Percentiles rank a stretch among this genome's conserved stretches.
Conservation (phyloP, 2,797 vertebrate genomes). For the Clarias fuscus region DNA sequence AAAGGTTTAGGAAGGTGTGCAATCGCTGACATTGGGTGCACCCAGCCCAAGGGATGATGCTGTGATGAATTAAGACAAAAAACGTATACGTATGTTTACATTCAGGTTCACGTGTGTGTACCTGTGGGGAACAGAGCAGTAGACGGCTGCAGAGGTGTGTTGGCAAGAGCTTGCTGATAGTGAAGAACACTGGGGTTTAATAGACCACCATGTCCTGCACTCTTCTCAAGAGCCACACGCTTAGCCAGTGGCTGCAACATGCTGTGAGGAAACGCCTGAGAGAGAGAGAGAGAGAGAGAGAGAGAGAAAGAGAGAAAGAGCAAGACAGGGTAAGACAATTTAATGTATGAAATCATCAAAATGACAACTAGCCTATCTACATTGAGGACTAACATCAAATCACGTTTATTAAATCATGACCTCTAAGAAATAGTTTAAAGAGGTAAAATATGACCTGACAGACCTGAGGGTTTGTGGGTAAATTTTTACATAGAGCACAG, state of each 20-base stretch:
- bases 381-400: slow-evolving; percentile 1
- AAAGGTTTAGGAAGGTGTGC: slow-evolving; percentile 22
- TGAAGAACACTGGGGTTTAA: slow-evolving; percentile 97
- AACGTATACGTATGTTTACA: neutral
- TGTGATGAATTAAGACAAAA: slow-evolving; percentile 6
- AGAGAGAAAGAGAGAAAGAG: neutral
- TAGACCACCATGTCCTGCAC: slow-evolving; percentile 87
- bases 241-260: slow-evolving; percentile 98
- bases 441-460: slow-evolving; percentile 22
- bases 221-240: slow-evolving; percentile 97
- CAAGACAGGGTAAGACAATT: neutral
- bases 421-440: slow-evolving; percentile 7
- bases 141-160: slow-evolving; percentile 87
- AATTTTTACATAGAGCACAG: slow-evolving; percentile 44
- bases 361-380: slow-evolving; percentile 10
- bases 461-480: slow-evolving; percentile 41
- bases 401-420: slow-evolving; percentile 23
- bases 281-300: neutral
- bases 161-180: slow-evolving; percentile 97
- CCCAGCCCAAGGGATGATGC: neutral
- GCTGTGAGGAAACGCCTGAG: slow-evolving; percentile 91
- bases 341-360: neutral
- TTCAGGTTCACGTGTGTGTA: slow-evolving; percentile 50
- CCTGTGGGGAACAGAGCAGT: slow-evolving; percentile 85
- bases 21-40: slow-evolving; percentile 1